These are phyloP conservation scores for Hipparchia semele DNA, from an alignment of 2,888 invertebrate species.

Conservation along the genomic window DNA sequence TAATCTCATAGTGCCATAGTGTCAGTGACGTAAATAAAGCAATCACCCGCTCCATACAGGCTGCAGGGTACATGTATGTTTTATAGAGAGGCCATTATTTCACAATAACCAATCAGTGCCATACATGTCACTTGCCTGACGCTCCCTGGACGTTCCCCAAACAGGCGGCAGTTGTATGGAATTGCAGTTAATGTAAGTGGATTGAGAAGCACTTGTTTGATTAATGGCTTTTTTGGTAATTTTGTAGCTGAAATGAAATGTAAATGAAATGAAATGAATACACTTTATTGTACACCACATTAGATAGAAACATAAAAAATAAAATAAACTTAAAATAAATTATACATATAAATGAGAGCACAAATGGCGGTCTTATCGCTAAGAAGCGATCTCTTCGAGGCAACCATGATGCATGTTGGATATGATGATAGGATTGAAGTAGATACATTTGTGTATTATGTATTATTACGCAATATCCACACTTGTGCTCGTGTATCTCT, in stretches of 20 bases:
- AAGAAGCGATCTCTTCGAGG: too few species aligned
- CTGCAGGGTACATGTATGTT: constrained; percentile 40
- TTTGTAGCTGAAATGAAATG: neutral
- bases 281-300: neutral
- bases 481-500: too few species aligned
- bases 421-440: too few species aligned
- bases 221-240: neutral
- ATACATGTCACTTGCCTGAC: constrained; percentile 72
- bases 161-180: constrained; percentile 43
- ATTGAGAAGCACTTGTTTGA: constrained; percentile 38
- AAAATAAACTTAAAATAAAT: neutral
- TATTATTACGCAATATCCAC: too few species aligned
- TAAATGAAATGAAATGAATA: neutral
- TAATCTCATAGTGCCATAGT: neutral
- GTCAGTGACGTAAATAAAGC: neutral
- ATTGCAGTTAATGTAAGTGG: constrained; percentile 43
- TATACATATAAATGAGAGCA: too few species aligned
- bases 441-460: too few species aligned
- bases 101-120: constrained; percentile 78
- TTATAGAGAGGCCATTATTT: constrained; percentile 68
- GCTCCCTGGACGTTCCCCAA: constrained; percentile 69
- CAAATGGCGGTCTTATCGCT: too few species aligned
- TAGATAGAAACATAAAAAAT: neutral
- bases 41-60: constrained; percentile 16
- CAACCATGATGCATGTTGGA: too few species aligned